phyloP scores from a whole-genome alignment of 1,140 invertebrate species.

The Ostrea denselamellosa region DNA sequence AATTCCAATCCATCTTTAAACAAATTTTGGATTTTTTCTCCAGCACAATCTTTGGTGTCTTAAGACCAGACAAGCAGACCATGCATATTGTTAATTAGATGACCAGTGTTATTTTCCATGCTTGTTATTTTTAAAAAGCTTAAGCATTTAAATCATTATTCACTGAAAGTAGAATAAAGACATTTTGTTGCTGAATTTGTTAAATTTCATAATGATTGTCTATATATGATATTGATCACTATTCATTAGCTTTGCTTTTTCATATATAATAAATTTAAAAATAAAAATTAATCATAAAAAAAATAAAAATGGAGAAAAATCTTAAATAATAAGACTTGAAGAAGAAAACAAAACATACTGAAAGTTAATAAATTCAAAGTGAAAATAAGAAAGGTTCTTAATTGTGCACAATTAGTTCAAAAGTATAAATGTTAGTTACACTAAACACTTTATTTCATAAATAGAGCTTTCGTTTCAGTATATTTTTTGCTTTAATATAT shows the following conservation, averaged over 20 bases:
- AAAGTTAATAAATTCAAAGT: background rate
- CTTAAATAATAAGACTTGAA: background rate
- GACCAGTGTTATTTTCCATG: slow-evolving; percentile 29
- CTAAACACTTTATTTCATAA: background rate
- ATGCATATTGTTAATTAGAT: slow-evolving; percentile 28
- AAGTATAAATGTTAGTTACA: background rate
- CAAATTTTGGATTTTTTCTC: background rate
- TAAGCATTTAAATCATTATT: slow-evolving; percentile 28
- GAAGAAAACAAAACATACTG: background rate
- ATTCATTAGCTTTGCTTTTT: background rate
- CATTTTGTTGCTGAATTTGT: background rate
- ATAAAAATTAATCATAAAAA: background rate
- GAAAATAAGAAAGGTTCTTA: background rate
- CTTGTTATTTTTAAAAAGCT: slow-evolving; percentile 9
- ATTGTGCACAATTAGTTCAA: slow-evolving; percentile 21
- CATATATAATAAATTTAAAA: background rate
- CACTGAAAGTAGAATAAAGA: background rate
- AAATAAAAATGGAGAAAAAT: background rate
- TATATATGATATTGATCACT: background rate
- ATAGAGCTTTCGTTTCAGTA: background rate
- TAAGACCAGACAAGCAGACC: background rate
- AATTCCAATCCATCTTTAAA: background rate
- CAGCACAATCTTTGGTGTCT: slow-evolving; percentile 34
- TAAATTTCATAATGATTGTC: background rate
- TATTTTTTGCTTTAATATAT: too few species aligned